Percentiles rank a stretch among this genome's conserved stretches.
Conservation (phyloP, 1,140 invertebrate genomes). For the Drosophila pseudoananassae region DNA sequence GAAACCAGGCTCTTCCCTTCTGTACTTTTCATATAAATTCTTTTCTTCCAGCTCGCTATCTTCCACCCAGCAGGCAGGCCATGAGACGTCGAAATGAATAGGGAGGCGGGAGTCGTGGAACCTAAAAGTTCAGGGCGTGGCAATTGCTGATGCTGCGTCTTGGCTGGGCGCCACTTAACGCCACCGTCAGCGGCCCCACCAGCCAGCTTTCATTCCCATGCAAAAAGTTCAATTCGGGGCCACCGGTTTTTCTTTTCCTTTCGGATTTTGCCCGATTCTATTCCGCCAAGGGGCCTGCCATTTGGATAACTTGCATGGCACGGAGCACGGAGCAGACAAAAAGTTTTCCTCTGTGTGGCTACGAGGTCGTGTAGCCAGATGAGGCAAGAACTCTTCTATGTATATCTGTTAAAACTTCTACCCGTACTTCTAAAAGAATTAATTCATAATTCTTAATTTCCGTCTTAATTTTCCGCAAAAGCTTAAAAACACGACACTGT, state of each 20-base stretch:
- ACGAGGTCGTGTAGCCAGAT: conserved; percentile 54
- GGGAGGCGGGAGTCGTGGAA: background rate
- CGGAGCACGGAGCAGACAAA: conserved; percentile 34
- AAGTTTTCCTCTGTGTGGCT: conserved; percentile 39
- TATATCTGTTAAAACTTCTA: background rate
- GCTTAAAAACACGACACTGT: conserved; percentile 23
- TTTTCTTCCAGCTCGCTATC: conserved; percentile 32
- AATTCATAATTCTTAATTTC: no score
- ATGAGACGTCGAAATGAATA: background rate
- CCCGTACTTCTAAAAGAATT: conserved; percentile 8
- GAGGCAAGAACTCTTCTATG: conserved; percentile 30
- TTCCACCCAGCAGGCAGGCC: conserved; percentile 53
- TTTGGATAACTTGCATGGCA: conserved; percentile 53
- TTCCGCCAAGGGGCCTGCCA: conserved; percentile 9
- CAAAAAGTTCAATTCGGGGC: conserved; percentile 63
- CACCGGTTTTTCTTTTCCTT: conserved; percentile 28
- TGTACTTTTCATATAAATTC: conserved; percentile 15
- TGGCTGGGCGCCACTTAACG: conserved; percentile 70
- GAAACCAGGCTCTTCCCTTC: background rate
- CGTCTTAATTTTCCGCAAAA: conserved; percentile 33
- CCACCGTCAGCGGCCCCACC: conserved; percentile 31
- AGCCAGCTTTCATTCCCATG: conserved; percentile 25
- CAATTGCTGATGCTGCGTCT: conserved; percentile 64
- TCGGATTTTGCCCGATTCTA: conserved; percentile 8
- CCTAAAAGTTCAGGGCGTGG: conserved; percentile 1